Evolutionary conservation across 1,140 invertebrate species (phyloP).

Genomic region (Paraescarpia echinospica): DNA sequence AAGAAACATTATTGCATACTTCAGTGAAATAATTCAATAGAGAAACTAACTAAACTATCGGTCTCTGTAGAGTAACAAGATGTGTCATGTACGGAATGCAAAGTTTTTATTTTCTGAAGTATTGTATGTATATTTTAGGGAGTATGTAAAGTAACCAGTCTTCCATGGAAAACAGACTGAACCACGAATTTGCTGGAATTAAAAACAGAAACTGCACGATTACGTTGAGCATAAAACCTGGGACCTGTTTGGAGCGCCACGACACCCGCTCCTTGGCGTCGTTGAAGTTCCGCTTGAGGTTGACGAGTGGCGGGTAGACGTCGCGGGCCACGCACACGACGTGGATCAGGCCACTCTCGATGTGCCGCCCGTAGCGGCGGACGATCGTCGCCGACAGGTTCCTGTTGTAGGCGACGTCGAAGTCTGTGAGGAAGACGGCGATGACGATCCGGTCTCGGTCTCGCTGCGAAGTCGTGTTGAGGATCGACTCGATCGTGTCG

Average conservation of each 20-base stretch:
- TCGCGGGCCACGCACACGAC: constrained; percentile 42
- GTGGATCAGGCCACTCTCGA: constrained; percentile 43
- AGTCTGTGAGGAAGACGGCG: constrained; percentile 41
- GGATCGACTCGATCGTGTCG: constrained; percentile 39
- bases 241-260: constrained; percentile 56
- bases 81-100: neutral
- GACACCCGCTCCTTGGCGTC: constrained; percentile 45
- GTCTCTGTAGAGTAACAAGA: neutral
- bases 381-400: constrained; percentile 28
- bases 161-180: too few relatives aligned
- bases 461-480: constrained; percentile 30
- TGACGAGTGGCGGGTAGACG: constrained; percentile 47
- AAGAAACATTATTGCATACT: too few relatives aligned
- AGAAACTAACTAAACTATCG: neutral
- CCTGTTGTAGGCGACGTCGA: constrained; percentile 37
- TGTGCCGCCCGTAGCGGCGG: constrained; percentile 28
- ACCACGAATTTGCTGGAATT: too few relatives aligned
- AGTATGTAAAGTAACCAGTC: too few relatives aligned
- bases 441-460: constrained; percentile 35
- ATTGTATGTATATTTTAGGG: too few relatives aligned
- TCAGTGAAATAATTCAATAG: too few relatives aligned
- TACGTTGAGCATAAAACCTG: neutral
- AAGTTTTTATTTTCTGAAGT: neutral
- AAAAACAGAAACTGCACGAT: neutral
- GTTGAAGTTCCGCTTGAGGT: constrained; percentile 48